Conservation (phyloP, 2,888 invertebrate species). For the Phaonia tiefii region DNA sequence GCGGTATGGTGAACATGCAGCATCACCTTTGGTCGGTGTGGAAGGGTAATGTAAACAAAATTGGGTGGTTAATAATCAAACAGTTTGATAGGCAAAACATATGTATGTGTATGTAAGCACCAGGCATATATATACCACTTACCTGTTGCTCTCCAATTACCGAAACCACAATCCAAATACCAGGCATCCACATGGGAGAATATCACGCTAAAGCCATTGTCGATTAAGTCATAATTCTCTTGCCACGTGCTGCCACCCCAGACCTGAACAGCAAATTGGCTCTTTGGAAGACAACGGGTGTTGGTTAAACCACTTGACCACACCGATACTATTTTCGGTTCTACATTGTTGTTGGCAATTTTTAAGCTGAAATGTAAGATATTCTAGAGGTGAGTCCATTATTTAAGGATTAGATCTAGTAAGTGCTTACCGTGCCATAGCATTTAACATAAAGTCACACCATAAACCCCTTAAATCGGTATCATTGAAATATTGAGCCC, state of each 20-base stretch:
- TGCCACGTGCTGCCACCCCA: slow-evolving; percentile 93
- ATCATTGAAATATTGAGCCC: slow-evolving; percentile 88
- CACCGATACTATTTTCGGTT: slow-evolving; percentile 82
- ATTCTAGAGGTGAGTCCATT: slow-evolving; percentile 8
- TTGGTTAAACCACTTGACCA: slow-evolving; percentile 91
- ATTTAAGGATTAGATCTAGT: background rate
- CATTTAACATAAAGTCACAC: slow-evolving; percentile 88
- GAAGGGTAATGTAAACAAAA: background rate
- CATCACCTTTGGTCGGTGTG: slow-evolving; percentile 83
- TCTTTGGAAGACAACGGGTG: slow-evolving; percentile 85
- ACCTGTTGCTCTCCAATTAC: slow-evolving; percentile 89
- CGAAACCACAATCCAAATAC: slow-evolving; percentile 94
- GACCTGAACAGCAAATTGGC: slow-evolving; percentile 86
- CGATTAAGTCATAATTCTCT: slow-evolving; percentile 88
- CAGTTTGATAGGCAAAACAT: background rate
- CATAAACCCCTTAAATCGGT: slow-evolving; percentile 89
- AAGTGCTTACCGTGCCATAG: slow-evolving; percentile 81
- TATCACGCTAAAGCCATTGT: slow-evolving; percentile 89
- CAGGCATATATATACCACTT: background rate
- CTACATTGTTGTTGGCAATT: slow-evolving; percentile 78
- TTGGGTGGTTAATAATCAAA: too few species aligned
- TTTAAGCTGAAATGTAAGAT: slow-evolving; percentile 73
- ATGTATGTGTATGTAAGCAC: background rate
- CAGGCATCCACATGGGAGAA: slow-evolving; percentile 93
- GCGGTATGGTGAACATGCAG: slow-evolving; percentile 92